Percentiles rank a stretch among this genome's conserved stretches.
These are phyloP conservation scores for Campoplex nolae DNA, from an alignment of 2,888 invertebrate genomes.

Conservation along the genomic window DNA sequence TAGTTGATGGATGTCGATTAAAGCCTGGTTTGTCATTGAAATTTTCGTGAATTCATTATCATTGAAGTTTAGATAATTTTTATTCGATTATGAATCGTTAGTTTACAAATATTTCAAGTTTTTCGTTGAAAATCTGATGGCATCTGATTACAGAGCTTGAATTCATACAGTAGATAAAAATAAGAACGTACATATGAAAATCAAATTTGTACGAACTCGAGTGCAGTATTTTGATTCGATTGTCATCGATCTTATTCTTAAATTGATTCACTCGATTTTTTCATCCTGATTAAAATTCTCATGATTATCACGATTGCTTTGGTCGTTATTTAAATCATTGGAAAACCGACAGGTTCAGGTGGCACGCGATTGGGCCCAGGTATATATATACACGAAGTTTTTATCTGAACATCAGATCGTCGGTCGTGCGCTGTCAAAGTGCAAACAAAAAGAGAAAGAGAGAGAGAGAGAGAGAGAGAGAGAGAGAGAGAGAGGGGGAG, in stretches of 20 bases:
- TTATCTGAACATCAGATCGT: conserved; percentile 27
- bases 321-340: not conserved
- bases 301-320: not conserved
- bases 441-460: conserved; percentile 11
- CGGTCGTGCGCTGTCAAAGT: conserved; percentile 15
- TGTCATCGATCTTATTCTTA: not conserved
- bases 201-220: not conserved
- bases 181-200: not conserved
- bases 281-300: not conserved
- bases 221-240: not conserved
- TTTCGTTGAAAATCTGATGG: not conserved
- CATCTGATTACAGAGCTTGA: not conserved
- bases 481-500: no score
- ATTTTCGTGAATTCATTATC: no score
- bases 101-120: not conserved
- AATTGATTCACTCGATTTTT: not conserved
- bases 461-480: no score
- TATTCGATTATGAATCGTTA: no score
- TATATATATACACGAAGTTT: not conserved
- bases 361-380: not conserved
- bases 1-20: not conserved
- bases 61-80: no score
- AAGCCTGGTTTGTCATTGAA: not conserved
- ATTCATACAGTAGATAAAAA: not conserved
- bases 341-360: not conserved